Base-by-base conservation (phyloP, 2,113 vertebrate genomes). In the Leucopsar rothschildi region DNA sequence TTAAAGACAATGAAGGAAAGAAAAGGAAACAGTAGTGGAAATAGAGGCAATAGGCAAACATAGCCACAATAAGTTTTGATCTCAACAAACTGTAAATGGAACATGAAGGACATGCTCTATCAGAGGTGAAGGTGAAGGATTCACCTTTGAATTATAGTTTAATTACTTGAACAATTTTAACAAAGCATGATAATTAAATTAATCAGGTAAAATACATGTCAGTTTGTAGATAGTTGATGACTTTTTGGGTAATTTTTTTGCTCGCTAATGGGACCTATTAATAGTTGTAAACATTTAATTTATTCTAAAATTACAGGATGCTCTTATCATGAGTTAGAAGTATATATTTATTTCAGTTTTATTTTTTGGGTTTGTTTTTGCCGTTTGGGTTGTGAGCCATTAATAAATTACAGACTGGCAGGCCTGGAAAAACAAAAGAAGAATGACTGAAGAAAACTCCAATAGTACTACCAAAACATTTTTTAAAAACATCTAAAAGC, bases 111-210 rank as follows among this genome's bases (percentile, higher is more conserved):
- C 53, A 59, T 55, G 24, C 7, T 53, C 7, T 12, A n/a, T 22
- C 29, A 64, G 49, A 64, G 29, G 28, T 16, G 23, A 75, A 49
- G 24, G 60, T 57, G 12, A 81, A 79, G 50, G 18, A 66, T 79
- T 94, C 45, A 82, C 57, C 55, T 91, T 82, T 88, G 25, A 83
- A 22, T 35, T 81, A 56, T 40, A 37, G 69, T 93, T 91, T 87
- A 94, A 83, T 75, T 82, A 89, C 29, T 71, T 70, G 16, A 20
- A 63, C 6, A 25, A 11, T 86, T 95, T 90, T 78, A 88, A 83
- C 49, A 82, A 90, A 79, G 13, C 19, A 65, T 69, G 25, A 50
- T 72, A 93, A 95, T 82, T 90, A 88, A 79, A 96, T 80, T 81
- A 94, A 68, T 89, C 55, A 89, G 39, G 13, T 69, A 84, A 95